These are phyloP conservation scores for Gastracanthus pulcherrimus DNA, from an alignment of 2,888 invertebrate genomes.

Conservation along the genomic window DNA sequence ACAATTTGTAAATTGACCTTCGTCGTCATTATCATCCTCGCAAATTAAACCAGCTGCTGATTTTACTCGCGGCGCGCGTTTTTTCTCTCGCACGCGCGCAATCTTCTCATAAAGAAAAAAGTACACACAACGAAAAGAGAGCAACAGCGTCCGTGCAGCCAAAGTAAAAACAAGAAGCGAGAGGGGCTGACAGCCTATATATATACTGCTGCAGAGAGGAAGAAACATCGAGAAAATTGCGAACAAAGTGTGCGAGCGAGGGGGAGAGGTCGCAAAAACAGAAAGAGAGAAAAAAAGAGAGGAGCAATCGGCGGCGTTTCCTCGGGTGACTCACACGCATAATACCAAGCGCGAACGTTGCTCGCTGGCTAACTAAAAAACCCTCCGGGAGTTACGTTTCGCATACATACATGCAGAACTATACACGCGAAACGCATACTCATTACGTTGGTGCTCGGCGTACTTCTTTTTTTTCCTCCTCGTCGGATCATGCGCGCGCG, in stretches of 20 bases:
- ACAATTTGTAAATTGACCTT: neutral
- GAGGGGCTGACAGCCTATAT: too few relatives aligned
- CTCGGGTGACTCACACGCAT: neutral
- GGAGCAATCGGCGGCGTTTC: too few relatives aligned
- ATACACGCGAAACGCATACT: conserved; percentile 8
- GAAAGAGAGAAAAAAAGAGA: neutral
- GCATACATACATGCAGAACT: neutral
- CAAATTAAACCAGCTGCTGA: too few relatives aligned
- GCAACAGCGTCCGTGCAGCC: neutral
- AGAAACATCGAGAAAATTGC: neutral
- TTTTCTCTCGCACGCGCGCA: too few relatives aligned
- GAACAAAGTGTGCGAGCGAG: too few relatives aligned
- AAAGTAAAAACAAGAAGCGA: too few relatives aligned
- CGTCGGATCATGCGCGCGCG: neutral
- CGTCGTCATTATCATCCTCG: neutral
- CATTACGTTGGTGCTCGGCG: neutral
- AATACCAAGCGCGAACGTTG: neutral
- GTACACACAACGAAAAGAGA: neutral
- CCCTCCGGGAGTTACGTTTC: neutral
- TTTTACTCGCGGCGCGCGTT: neutral
- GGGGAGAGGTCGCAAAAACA: neutral
- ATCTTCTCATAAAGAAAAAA: too few relatives aligned
- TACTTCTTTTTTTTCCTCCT: neutral
- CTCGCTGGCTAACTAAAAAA: too few relatives aligned
- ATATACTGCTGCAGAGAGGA: neutral